These are phyloP conservation scores for Bombus waltoni DNA, from an alignment of 1,140 invertebrate species.

Conservation along the genomic window DNA sequence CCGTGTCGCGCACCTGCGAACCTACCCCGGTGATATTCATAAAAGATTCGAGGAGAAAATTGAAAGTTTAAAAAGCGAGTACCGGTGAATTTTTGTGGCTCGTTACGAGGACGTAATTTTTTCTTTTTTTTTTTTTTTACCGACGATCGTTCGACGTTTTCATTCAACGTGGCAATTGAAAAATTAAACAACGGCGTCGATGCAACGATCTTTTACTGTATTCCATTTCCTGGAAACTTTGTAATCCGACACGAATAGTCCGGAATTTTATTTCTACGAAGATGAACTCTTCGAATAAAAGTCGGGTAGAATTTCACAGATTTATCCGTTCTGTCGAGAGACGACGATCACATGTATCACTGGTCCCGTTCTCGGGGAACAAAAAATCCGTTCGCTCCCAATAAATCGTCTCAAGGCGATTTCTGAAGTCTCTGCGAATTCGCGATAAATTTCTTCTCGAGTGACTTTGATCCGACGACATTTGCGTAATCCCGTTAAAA, in stretches of 20 bases:
- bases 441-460: conserved; percentile 14
- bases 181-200: not conserved
- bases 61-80: conserved; percentile 4
- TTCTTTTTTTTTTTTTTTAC: no score
- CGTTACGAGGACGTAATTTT: not conserved
- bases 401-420: not conserved
- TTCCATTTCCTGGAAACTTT: no score
- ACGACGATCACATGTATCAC: not conserved
- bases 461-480: not conserved
- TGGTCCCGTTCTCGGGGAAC: not conserved
- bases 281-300: not conserved
- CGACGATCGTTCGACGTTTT: not conserved
- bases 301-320: not conserved
- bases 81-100: not conserved
- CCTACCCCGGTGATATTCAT: not conserved
- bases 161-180: not conserved
- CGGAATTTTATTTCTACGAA: not conserved
- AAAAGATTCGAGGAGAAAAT: not conserved
- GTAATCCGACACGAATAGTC: no score
- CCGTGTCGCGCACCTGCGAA: not conserved
- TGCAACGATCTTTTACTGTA: no score
- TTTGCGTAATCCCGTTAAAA: conserved; percentile 22
- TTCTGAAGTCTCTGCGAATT: not conserved
- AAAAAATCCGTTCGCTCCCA: not conserved
- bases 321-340: not conserved